Evolutionary conservation across 2,113 vertebrate genomes (phyloP).

Genomic region (Athene noctua): DNA sequence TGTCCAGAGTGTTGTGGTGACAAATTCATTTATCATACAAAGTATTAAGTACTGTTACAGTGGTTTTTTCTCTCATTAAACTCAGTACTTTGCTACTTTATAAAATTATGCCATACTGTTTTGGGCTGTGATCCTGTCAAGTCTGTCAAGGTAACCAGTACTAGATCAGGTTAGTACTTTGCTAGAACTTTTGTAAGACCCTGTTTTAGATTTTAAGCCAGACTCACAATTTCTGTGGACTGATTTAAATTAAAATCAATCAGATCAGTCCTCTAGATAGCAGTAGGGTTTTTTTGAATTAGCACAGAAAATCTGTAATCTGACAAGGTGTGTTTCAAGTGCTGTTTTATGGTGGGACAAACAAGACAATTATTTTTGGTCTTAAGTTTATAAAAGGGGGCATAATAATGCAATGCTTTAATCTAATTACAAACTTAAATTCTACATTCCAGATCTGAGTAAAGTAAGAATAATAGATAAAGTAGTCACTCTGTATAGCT

Average conservation of each 20-base stretch:
- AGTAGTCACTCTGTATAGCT: background rate
- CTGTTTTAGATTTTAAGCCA: background rate
- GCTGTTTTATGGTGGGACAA: background rate
- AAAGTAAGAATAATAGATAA: background rate
- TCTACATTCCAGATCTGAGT: background rate
- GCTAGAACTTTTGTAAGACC: background rate
- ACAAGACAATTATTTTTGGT: background rate
- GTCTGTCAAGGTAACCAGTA: background rate
- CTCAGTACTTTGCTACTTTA: background rate
- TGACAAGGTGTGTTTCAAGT: background rate
- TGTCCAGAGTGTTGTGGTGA: slow-evolving; percentile 65
- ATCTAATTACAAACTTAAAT: background rate
- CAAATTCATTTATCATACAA: background rate
- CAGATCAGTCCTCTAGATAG: background rate
- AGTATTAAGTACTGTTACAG: background rate
- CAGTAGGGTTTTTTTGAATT: background rate
- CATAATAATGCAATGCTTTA: background rate
- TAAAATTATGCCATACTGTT: background rate
- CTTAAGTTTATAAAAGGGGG: background rate
- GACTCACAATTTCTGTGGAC: background rate
- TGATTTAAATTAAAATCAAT: background rate
- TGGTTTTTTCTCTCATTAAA: background rate
- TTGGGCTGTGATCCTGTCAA: background rate
- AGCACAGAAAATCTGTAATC: background rate
- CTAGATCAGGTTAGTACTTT: background rate